Percentiles rank a stretch among this genome's conserved stretches.
Conservation (phyloP, 2,113 vertebrate species). For the Ophthalmolycus amberensis region DNA sequence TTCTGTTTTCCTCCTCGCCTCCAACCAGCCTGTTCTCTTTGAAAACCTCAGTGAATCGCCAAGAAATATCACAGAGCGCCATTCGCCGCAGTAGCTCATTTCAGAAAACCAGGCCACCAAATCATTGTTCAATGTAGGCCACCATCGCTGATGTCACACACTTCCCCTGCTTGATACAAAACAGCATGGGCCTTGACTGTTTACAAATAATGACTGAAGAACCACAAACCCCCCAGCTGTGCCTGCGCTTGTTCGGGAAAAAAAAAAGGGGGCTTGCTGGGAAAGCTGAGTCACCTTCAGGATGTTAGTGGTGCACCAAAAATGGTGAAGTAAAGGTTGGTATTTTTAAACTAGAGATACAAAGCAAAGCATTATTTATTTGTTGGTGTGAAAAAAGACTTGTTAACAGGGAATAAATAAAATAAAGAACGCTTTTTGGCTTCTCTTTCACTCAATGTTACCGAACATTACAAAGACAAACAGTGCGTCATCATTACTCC, state of each 20-base stretch:
- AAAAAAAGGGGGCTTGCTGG: conserved; percentile 18
- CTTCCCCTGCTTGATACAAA: conserved; percentile 45
- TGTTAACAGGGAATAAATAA: background rate
- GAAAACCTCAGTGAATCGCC: conserved; percentile 49
- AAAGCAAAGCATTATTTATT: background rate
- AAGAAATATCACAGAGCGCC: conserved; percentile 35
- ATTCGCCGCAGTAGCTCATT: conserved; percentile 46
- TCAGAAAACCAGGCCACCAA: conserved; percentile 50
- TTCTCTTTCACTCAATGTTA: background rate
- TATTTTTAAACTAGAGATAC: background rate
- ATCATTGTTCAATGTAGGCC: conserved; percentile 68
- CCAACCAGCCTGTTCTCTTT: conserved; percentile 27
- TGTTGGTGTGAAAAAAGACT: background rate
- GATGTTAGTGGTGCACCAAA: conserved; percentile 10
- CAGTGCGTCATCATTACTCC: background rate
- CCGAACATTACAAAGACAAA: background rate
- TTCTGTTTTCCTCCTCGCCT: conserved; percentile 27
- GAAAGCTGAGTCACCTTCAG: conserved; percentile 48
- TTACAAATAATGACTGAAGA: conserved; percentile 29
- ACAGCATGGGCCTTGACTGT: conserved; percentile 48
- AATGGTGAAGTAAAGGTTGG: background rate
- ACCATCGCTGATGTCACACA: conserved; percentile 58
- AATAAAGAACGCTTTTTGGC: background rate
- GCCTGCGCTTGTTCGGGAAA: conserved; percentile 24
- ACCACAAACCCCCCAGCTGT: conserved; percentile 52